A percentile compares a stretch with the other conserved stretches of the same genome.
Evolutionary conservation across 30 jellyfish, hydroid and myxozoan genomes (phyloP).

Genomic region (Hydra vulgaris): DNA sequence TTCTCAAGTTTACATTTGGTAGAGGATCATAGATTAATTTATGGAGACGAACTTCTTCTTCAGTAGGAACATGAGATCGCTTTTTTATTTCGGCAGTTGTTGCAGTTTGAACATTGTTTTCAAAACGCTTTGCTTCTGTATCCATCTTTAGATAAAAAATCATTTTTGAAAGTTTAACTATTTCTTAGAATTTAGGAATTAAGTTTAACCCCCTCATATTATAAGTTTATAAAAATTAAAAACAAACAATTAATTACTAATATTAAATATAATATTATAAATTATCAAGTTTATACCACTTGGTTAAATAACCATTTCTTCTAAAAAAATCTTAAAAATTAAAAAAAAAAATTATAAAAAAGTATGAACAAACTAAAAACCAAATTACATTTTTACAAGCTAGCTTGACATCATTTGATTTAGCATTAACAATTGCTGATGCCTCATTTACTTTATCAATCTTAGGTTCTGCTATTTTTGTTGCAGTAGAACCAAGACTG

Average conservation of each 20-base stretch:
- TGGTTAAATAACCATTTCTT: no score
- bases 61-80: constrained; percentile 41
- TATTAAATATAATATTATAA: no score
- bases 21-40: constrained; percentile 35
- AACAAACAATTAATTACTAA: no score
- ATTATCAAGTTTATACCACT: no score
- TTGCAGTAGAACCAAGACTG: constrained; percentile 21
- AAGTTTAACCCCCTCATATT: no score
- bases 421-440: constrained; percentile 8
- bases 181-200: no score
- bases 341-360: no score
- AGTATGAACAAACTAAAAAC: not conserved
- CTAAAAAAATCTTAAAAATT: no score
- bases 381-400: not conserved
- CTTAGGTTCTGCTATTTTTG: constrained; percentile 33
- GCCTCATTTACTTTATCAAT: constrained; percentile 29
- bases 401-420: constrained; percentile 31
- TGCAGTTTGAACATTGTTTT: constrained; percentile 10
- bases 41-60: constrained; percentile 22
- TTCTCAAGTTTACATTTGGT: constrained; percentile 39
- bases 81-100: not conserved
- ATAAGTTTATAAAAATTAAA: no score
- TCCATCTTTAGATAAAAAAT: not conserved
- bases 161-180: not conserved
- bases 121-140: constrained; percentile 5